Evolutionary conservation across 2,797 vertebrate genomes (phyloP).

Genomic region (Rhynchonycteris naso): DNA sequence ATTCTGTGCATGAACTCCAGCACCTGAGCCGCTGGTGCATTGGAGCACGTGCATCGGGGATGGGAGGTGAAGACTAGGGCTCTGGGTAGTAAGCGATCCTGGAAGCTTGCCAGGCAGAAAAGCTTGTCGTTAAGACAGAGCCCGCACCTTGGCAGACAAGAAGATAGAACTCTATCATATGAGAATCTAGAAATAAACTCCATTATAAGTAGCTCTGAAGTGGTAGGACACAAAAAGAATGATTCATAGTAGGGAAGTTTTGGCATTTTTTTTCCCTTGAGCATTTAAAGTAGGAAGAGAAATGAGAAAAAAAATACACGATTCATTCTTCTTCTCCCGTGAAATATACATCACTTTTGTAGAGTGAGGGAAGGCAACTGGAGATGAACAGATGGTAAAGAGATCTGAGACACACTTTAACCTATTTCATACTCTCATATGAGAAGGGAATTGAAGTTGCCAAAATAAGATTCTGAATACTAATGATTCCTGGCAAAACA

Average conservation of each 20-base stretch:
- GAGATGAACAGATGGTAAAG: not conserved
- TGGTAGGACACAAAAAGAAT: not conserved
- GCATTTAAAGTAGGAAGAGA: not conserved
- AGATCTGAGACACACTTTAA: not conserved
- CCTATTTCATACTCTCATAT: not conserved
- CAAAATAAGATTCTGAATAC: not conserved
- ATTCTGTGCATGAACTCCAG: not conserved
- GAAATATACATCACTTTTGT: not conserved
- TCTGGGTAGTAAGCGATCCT: not conserved
- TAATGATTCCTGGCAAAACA: slow-evolving; percentile 14
- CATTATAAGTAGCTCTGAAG: not conserved
- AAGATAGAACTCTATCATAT: not conserved
- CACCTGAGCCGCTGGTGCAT: no score
- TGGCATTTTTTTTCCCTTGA: not conserved
- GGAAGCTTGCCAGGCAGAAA: not conserved
- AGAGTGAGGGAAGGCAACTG: not conserved
- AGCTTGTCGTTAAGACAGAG: not conserved
- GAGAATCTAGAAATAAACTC: not conserved
- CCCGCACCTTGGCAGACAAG: not conserved
- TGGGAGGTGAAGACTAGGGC: not conserved
- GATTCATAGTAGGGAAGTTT: not conserved
- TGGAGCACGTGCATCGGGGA: not conserved
- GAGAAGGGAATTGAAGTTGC: not conserved
- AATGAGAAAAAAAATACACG: not conserved
- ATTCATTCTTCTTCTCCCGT: not conserved